Evolutionary conservation across 92 coral and sea anemone species (phyloP).

Genomic region (Epizoanthus scotinus): DNA sequence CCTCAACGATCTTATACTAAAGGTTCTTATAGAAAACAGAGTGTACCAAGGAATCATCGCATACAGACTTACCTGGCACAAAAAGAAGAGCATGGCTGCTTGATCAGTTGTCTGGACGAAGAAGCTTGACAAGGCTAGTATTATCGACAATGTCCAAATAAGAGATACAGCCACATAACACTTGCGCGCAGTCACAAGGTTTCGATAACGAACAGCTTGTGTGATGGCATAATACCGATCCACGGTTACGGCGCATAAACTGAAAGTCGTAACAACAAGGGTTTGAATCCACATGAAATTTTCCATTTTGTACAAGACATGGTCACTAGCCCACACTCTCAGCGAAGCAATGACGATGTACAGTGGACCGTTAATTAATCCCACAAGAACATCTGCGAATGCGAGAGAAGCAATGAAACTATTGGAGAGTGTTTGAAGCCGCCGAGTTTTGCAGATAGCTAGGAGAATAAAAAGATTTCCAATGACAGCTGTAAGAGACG

Average conservation of each 20-base stretch:
- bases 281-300: constrained; percentile 58
- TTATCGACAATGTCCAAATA: constrained; percentile 40
- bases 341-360: constrained; percentile 43
- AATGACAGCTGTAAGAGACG: constrained; percentile 20
- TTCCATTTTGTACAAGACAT: constrained; percentile 44
- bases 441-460: constrained; percentile 31
- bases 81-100: constrained; percentile 11
- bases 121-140: constrained; percentile 29
- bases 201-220: constrained; percentile 31
- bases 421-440: constrained; percentile 46
- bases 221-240: constrained; percentile 52
- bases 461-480: constrained; percentile 46
- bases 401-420: constrained; percentile 53
- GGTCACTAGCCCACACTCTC: constrained; percentile 29
- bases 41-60: too few species aligned
- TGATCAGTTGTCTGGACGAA: constrained; percentile 9
- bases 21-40: too few species aligned
- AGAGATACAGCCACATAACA: neutral
- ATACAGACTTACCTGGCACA: constrained; percentile 1
- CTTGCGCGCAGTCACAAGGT: constrained; percentile 21
- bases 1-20: too few species aligned
- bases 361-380: constrained; percentile 38
- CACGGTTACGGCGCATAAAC: constrained; percentile 45
- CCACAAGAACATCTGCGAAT: constrained; percentile 50
- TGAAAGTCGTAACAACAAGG: constrained; percentile 42